Evolutionary conservation across 2,888 invertebrate genomes (phyloP), one percentile per base, ranked within the genome.

Genomic region (Andrena praecox): DNA sequence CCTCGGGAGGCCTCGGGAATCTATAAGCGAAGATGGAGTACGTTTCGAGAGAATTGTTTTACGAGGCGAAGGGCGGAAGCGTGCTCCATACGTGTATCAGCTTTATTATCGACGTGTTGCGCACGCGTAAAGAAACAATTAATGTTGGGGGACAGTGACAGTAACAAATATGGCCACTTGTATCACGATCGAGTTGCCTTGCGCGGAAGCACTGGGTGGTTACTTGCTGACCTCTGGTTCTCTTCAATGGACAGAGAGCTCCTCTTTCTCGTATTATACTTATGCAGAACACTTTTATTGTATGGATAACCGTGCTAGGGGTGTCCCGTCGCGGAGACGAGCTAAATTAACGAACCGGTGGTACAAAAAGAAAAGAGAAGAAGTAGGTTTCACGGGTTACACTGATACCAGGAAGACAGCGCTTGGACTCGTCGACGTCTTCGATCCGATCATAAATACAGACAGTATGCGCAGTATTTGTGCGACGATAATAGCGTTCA

Each of bases 401-500:
- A 85, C 85, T 87, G 86, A 90, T 88, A 82, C 83, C 87, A 85
- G 89, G 87, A 91, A 91, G 90, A 90, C 89, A 87, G 87, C 86
- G 87, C 82, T 87, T 82, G 86, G 86, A 88, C 84, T 69, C 42
- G 54, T 89, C 84, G 85, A 85, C 83, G 80, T 87, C 82, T 88
- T 90, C 85, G 68, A 60, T 87, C 78, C 78, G 84, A 86, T 87
- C 85, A 88, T 88, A 86, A 88, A 85, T 89, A 90, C 86, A 90
- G 87, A 91, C 87, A 89, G 84, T 88, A 89, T 89, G 87, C 85
- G 82, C 84, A 84, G 83, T 89, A 88, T 88, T 85, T 81, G 87
- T 87, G 89, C 82, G 84, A 85, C 75, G 63, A 84, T 80, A 81
- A 68, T 69, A 86, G 79, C 83, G 77, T 89, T 91, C 84, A 60